Evolutionary conservation across 2,113 vertebrate genomes (phyloP).

Genomic region (Entelurus aequoreus): DNA sequence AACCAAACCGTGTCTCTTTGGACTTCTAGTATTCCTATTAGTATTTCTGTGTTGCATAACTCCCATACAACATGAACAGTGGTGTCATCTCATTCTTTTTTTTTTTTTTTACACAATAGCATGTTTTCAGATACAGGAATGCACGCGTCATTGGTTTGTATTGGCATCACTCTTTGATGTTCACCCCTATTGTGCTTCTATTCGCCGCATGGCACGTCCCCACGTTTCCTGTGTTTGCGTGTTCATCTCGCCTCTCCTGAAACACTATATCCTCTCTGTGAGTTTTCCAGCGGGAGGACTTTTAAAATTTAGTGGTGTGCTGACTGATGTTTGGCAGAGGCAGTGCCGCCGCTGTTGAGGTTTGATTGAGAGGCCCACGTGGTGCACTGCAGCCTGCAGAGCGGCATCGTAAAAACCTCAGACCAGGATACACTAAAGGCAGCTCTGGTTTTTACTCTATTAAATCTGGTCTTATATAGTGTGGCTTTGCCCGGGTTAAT

Average conservation of each 20-base stretch:
- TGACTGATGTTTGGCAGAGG: constrained; percentile 59
- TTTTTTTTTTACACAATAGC: background rate
- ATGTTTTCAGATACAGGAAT: constrained; percentile 46
- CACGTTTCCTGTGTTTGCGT: constrained; percentile 13
- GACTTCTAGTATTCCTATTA: constrained; percentile 1
- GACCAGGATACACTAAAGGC: background rate
- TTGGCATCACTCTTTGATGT: constrained; percentile 46
- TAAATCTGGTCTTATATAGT: background rate
- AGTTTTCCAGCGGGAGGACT: constrained; percentile 29
- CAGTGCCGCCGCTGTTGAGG: constrained; percentile 26
- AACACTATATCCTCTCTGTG: constrained; percentile 12
- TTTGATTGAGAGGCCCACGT: constrained; percentile 41
- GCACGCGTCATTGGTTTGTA: constrained; percentile 16
- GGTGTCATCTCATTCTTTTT: no score
- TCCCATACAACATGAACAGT: no score
- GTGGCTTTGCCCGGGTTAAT: no score
- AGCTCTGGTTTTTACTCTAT: background rate
- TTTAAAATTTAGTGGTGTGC: constrained; percentile 49
- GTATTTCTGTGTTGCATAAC: no score
- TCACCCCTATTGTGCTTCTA: constrained; percentile 32
- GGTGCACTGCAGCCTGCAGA: constrained; percentile 40
- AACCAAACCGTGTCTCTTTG: background rate
- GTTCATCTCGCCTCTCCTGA: constrained; percentile 46
- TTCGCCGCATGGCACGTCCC: constrained; percentile 19
- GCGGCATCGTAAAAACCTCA: constrained; percentile 32